These are phyloP conservation scores for Gandaritis pyraliata DNA, from an alignment of 2,888 invertebrate species.

Conservation along the genomic window DNA sequence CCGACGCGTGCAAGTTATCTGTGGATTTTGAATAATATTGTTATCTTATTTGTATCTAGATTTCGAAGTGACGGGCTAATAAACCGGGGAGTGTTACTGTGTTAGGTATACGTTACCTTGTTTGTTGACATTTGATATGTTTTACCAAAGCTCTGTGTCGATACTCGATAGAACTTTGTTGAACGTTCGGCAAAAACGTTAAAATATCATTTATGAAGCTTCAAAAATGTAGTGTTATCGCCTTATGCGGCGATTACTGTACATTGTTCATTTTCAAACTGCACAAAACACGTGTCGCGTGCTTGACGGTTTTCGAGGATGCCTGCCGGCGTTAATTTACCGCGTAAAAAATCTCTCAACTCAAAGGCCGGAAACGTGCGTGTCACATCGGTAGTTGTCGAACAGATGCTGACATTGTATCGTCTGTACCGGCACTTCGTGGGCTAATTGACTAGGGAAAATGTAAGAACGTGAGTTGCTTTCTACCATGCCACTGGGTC, in stretches of 20 bases:
- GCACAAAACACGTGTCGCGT: constrained; percentile 60
- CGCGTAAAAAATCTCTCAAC: constrained; percentile 59
- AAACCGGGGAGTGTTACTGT: constrained; percentile 24
- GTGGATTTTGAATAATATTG: constrained; percentile 63
- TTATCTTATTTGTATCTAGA: constrained; percentile 39
- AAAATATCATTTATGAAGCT: neutral
- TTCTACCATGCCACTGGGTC: too few relatives aligned
- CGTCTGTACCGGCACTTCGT: constrained; percentile 54
- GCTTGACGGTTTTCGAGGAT: constrained; percentile 55
- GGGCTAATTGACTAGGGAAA: constrained; percentile 77
- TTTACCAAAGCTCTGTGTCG: neutral
- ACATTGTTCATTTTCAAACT: constrained; percentile 48
- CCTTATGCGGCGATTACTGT: constrained; percentile 1
- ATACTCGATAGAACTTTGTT: neutral
- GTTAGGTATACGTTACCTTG: constrained; percentile 2
- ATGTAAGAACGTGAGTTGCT: constrained; percentile 57
- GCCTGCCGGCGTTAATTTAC: constrained; percentile 70
- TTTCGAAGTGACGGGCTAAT: constrained; percentile 31
- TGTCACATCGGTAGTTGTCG: constrained; percentile 72
- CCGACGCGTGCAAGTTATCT: constrained; percentile 59
- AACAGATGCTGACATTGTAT: constrained; percentile 80
- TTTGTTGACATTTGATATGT: constrained; percentile 26
- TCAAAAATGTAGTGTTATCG: constrained; percentile 7
- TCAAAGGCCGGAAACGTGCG: constrained; percentile 72
- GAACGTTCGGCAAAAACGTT: neutral